phyloP scores from a whole-genome alignment of 2,797 vertebrate genomes.

The Phoeniculus purpureus region DNA sequence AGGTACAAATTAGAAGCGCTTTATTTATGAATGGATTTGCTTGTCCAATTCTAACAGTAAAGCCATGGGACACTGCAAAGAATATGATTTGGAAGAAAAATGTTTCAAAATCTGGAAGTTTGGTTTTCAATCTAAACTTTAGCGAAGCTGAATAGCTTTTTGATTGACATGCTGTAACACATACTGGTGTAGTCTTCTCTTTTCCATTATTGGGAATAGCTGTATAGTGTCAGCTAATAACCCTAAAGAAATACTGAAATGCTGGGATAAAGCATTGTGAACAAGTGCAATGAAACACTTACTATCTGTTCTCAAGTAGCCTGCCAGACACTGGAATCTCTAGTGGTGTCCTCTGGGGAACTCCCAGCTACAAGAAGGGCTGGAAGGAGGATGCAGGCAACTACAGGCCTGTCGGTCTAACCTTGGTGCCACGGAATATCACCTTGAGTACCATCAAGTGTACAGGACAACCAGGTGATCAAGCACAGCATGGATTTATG shows the following conservation, averaged over 20 bases:
- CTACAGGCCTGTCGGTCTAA: background rate
- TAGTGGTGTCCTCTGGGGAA: background rate
- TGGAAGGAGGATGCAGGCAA: background rate
- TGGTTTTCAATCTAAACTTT: background rate
- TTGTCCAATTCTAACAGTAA: background rate
- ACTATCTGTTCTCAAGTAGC: background rate
- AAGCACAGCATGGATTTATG: background rate
- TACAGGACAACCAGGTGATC: background rate
- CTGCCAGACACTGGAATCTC: background rate
- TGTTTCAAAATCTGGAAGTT: background rate
- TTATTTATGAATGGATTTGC: background rate
- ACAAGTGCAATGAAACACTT: background rate
- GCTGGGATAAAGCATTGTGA: background rate
- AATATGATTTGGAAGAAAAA: background rate
- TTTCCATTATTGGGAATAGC: background rate
- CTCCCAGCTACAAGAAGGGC: background rate
- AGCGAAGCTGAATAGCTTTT: background rate
- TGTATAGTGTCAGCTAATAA: background rate
- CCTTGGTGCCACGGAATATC: background rate
- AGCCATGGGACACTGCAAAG: background rate
- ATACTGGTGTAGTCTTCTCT: background rate
- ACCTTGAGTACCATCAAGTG: background rate
- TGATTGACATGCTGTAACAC: background rate
- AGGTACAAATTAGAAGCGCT: background rate
- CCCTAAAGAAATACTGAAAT: background rate